Evolutionary conservation across 2,113 vertebrate genomes (phyloP), one percentile per base, ranked within the genome.

Genomic region (Hemichromis elongatus): DNA sequence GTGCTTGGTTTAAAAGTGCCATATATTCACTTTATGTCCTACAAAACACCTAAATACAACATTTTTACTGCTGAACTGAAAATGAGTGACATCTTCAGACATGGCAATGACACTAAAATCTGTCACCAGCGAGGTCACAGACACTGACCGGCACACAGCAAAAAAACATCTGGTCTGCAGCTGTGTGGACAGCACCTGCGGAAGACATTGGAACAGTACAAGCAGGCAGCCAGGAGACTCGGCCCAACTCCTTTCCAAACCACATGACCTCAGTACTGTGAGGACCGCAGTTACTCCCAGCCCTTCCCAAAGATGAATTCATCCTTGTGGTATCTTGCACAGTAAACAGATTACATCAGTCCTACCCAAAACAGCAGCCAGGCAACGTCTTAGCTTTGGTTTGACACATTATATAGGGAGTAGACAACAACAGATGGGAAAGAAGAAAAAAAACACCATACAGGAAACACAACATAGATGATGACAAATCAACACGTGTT

Each of bases 81-180:
- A 47, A 77, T 30, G 54, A 33, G 4, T 53, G 79, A 61, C 21
- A 45, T 42, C n/a, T 66, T 50, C 52, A 4, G n/a, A 70, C 40
- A n/a, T n/a, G 5, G 35, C 8, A 11, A 79, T 19, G 37, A 80
- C 52, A 63, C 50, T 28, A 78, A 90, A 24, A 79, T 59, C 12
- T 81, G 61, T 82, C 84, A 87, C 47, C 37, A 77, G 86, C 85
- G 81, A 24, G 52, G 42, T 81, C 56, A 30, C 5, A 13, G 26
- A 80, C 52, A 75, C 26, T 75, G 70, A n/a, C 45, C 70, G 0
- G 10, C 70, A 75, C 10, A 78, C 56, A 5, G 80, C 87, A 33
- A 66, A 66, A 30, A 66, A 57, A 90, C 89, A 93, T 92, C 90
- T 95, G 89, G 82, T 61, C 85, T 57, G 50, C 90, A 90, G 90